Conservation (phyloP, 2,797 vertebrate genomes). For the Sebastolobus alascanus region DNA sequence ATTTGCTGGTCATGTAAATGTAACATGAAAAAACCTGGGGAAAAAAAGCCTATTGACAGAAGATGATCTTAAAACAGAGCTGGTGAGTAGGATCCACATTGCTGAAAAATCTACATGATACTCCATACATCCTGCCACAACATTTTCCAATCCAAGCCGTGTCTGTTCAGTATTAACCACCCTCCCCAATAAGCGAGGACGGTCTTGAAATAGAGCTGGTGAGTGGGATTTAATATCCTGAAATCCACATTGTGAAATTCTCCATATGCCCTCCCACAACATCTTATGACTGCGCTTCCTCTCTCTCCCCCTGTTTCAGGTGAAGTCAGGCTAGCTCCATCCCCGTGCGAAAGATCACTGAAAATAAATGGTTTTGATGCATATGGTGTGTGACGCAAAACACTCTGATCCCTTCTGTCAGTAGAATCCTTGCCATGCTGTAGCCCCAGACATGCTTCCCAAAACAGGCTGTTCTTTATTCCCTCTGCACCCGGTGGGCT, state of each 20-base stretch:
- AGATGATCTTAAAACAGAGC: conserved; percentile 4
- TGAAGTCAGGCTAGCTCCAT: conserved; percentile 11
- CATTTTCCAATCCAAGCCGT: not conserved
- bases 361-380: conserved; percentile 22
- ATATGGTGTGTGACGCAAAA: conserved; percentile 19
- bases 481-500: conserved; percentile 10
- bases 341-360: not conserved
- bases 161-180: conserved; percentile 11
- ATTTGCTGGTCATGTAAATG: not conserved
- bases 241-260: conserved; percentile 7
- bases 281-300: not conserved
- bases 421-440: not conserved
- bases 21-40: not conserved
- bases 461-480: conserved; percentile 26
- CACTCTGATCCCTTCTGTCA: conserved; percentile 12
- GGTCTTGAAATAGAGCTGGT: conserved; percentile 20
- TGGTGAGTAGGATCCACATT: conserved; percentile 1
- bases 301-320: not conserved
- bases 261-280: conserved; percentile 6
- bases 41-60: not conserved
- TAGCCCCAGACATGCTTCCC: not conserved
- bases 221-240: conserved; percentile 24
- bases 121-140: not conserved
- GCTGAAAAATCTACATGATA: conserved; percentile 2
- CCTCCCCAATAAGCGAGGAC: not conserved